Evolutionary conservation across 2,797 vertebrate species (phyloP).

Genomic region (Trichosurus vulpecula): DNA sequence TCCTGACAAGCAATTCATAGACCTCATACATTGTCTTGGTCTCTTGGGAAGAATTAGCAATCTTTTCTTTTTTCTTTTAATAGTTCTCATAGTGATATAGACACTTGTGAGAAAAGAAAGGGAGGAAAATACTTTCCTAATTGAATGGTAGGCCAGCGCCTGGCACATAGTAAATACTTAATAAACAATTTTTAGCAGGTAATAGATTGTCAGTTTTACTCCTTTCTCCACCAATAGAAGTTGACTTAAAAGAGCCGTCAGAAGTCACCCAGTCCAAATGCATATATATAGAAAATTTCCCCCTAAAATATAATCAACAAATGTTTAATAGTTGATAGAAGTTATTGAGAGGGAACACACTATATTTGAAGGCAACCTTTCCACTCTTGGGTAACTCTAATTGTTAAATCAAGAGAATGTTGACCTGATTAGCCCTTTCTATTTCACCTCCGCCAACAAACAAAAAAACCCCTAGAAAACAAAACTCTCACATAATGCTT

Average conservation of each 20-base stretch:
- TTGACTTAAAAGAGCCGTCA: background rate
- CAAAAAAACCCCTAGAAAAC: no score
- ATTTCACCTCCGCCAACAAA: no score
- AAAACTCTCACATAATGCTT: no score
- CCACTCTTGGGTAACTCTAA: no score
- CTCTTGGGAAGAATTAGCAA: background rate
- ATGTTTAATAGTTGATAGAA: no score
- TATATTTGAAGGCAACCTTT: no score
- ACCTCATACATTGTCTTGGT: background rate
- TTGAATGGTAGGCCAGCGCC: background rate
- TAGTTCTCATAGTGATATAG: background rate
- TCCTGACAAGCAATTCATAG: background rate
- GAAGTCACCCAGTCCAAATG: background rate
- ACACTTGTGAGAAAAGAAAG: constrained; percentile 15
- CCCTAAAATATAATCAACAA: background rate
- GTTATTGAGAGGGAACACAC: no score
- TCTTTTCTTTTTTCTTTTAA: background rate
- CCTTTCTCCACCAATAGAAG: background rate
- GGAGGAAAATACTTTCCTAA: constrained; percentile 27
- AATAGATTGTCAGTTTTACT: background rate
- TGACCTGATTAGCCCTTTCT: no score
- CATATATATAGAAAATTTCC: background rate
- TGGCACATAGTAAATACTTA: background rate
- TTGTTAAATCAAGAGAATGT: no score
- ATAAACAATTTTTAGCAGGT: background rate